These are phyloP conservation scores for Drosophila repletoides DNA, from an alignment of 1,140 invertebrate species.

Conservation along the genomic window DNA sequence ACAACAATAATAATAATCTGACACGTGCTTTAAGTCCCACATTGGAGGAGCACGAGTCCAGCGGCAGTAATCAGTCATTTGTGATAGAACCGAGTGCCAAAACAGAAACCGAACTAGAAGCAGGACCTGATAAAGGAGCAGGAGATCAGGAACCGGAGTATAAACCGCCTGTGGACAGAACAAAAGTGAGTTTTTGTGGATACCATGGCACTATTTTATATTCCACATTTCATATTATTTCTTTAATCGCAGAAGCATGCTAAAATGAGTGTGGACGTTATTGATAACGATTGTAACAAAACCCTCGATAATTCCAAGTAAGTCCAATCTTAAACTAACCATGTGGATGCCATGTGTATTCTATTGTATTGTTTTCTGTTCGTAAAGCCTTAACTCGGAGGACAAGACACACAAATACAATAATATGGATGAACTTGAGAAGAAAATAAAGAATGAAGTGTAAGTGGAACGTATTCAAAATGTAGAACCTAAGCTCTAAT, in stretches of 20 bases:
- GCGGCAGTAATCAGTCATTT: constrained; percentile 65
- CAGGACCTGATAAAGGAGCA: constrained; percentile 20
- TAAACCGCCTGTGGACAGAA: constrained; percentile 66
- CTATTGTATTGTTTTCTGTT: background rate
- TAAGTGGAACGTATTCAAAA: constrained; percentile 26
- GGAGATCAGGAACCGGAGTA: constrained; percentile 38
- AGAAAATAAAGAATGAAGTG: constrained; percentile 82
- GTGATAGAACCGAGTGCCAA: constrained; percentile 54
- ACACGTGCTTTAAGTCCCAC: constrained; percentile 65
- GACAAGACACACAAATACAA: constrained; percentile 70
- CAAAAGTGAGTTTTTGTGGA: constrained; percentile 47
- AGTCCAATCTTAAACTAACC: constrained; percentile 2
- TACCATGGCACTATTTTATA: background rate
- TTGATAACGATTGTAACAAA: constrained; percentile 81
- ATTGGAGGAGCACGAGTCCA: constrained; percentile 73
- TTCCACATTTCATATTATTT: background rate
- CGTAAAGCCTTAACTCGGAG: constrained; percentile 63
- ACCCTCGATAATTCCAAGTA: constrained; percentile 77
- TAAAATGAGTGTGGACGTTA: constrained; percentile 82
- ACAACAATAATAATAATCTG: constrained; percentile 20
- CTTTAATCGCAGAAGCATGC: constrained; percentile 66
- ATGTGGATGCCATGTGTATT: background rate
- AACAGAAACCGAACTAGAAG: constrained; percentile 5
- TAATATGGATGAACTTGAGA: constrained; percentile 81
- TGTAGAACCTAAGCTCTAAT: background rate